Evolutionary conservation across 2,797 vertebrate species (phyloP).

Genomic region (Rhincodon typus): DNA sequence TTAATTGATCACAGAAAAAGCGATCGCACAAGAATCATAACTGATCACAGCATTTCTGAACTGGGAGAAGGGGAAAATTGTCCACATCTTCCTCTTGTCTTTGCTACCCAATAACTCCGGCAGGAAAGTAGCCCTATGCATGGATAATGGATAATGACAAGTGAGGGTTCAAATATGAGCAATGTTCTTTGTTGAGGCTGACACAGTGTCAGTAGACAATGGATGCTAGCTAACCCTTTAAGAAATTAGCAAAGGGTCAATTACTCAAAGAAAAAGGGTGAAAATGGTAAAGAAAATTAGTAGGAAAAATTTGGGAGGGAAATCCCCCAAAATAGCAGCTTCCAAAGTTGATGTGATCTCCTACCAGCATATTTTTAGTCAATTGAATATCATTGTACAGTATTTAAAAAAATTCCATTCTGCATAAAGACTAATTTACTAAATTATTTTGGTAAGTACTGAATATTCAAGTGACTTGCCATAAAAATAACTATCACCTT

Average conservation of each 20-base stretch:
- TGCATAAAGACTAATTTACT: background rate
- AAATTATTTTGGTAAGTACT: background rate
- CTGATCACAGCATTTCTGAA: background rate
- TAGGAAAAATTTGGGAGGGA: background rate
- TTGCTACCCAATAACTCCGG: background rate
- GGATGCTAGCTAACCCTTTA: background rate
- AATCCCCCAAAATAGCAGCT: background rate
- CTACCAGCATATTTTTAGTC: background rate
- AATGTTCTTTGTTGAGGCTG: background rate
- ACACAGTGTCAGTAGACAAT: background rate
- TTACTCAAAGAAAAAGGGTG: background rate
- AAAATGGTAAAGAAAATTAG: background rate
- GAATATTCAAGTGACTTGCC: background rate
- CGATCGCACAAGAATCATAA: background rate
- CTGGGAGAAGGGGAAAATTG: background rate
- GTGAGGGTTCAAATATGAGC: background rate
- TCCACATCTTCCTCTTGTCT: background rate
- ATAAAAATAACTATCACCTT: background rate
- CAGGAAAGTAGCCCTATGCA: background rate
- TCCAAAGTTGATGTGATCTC: background rate
- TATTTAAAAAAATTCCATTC: background rate
- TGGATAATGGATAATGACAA: background rate
- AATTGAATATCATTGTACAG: background rate
- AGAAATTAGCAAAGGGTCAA: background rate
- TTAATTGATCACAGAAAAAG: background rate